Evolutionary conservation across 1,140 invertebrate genomes (phyloP).

Genomic region (Ladona fulva): DNA sequence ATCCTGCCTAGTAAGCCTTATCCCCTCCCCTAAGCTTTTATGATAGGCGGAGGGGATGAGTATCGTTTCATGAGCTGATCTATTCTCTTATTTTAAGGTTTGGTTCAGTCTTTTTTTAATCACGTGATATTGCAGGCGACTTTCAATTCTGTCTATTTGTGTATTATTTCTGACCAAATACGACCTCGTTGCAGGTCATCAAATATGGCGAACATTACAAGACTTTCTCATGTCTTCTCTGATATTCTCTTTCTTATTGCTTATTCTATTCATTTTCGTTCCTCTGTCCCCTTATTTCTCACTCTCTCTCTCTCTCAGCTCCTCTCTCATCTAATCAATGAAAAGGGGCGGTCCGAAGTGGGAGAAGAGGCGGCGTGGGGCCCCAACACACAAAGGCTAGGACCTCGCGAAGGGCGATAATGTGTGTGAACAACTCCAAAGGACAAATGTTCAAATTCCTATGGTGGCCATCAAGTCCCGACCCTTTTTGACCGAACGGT

Average conservation of each 20-base stretch:
- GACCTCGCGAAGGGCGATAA: not conserved
- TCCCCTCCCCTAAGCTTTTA: no score
- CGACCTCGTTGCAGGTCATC: no score
- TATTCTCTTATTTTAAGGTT: no score
- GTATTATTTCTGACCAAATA: no score
- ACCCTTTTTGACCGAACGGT: not conserved
- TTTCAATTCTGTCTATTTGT: no score
- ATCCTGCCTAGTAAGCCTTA: no score
- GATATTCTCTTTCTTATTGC: not conserved
- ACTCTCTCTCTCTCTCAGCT: not conserved
- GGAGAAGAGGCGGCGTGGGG: not conserved
- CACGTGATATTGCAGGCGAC: no score
- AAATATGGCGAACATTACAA: no score
- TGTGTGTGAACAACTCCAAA: not conserved
- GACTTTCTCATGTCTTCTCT: no score
- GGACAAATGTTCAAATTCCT: not conserved
- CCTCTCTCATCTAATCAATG: not conserved
- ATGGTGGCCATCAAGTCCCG: not conserved
- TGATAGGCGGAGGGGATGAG: no score
- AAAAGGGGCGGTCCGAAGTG: not conserved
- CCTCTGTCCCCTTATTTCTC: not conserved
- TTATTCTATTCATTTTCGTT: not conserved
- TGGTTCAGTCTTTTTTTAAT: no score
- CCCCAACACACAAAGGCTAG: not conserved
- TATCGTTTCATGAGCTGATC: no score